Conservation (phyloP, 2,113 vertebrate genomes). For the Sinocyclocheilus anophthalmus region DNA sequence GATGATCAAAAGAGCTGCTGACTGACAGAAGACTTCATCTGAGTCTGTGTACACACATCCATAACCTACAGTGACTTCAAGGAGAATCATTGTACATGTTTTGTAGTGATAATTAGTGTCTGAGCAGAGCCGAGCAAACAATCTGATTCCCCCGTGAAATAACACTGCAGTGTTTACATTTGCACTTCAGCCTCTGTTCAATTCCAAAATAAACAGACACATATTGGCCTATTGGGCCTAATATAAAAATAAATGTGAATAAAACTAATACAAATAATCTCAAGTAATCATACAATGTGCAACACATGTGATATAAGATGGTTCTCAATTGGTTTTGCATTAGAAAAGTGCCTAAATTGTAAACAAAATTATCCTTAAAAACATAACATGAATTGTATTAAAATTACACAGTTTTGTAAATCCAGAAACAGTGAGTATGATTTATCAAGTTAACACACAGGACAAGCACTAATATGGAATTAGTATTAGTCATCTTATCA, state of each 20-base stretch:
- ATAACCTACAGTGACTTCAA: slow-evolving; percentile 22
- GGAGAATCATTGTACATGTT: slow-evolving; percentile 9
- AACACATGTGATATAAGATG: neutral
- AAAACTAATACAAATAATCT: neutral
- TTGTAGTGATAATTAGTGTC: slow-evolving; percentile 25
- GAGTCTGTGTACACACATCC: neutral
- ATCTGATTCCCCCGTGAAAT: neutral
- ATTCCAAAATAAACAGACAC: neutral
- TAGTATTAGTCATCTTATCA: neutral
- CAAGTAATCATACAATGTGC: neutral
- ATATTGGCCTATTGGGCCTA: neutral
- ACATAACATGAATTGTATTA: neutral
- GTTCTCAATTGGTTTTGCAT: neutral
- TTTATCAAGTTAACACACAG: neutral
- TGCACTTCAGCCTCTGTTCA: neutral
- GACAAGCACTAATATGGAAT: slow-evolving; percentile 1
- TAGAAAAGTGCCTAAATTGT: neutral
- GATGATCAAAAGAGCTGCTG: slow-evolving; percentile 36
- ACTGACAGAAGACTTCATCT: slow-evolving; percentile 14
- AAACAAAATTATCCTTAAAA: neutral
- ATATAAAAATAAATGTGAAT: neutral
- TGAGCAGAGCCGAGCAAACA: slow-evolving; percentile 1
- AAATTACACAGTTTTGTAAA: neutral
- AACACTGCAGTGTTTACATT: neutral
- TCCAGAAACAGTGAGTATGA: neutral